These are phyloP conservation scores for Sacculina carcini DNA, from an alignment of 2,888 invertebrate species.

Conservation along the genomic window DNA sequence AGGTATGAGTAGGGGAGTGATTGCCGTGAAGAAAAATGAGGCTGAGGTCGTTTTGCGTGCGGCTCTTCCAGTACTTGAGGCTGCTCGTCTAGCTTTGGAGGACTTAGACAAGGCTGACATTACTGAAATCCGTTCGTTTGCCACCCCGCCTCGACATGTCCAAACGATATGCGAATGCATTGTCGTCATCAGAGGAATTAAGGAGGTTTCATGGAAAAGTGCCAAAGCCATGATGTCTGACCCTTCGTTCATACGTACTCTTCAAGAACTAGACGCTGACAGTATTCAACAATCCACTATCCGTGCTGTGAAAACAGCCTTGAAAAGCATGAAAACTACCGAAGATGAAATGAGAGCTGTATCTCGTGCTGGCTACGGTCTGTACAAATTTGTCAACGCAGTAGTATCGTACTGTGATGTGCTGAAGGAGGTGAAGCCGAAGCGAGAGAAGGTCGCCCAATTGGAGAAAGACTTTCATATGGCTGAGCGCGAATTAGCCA, in stretches of 20 bases:
- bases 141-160: constrained; percentile 68
- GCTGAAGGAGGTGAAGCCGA: constrained; percentile 39
- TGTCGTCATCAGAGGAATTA: constrained; percentile 50
- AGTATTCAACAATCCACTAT: constrained; percentile 20
- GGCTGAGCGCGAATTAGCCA: constrained; percentile 34
- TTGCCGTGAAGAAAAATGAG: constrained; percentile 51
- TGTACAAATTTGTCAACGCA: constrained; percentile 58
- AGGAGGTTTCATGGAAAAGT: constrained; percentile 68
- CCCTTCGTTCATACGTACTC: constrained; percentile 44
- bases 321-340: constrained; percentile 18
- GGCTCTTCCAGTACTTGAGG: constrained; percentile 59
- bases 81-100: constrained; percentile 46
- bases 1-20: constrained; percentile 49
- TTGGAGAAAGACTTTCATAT: constrained; percentile 42
- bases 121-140: constrained; percentile 65
- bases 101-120: constrained; percentile 71
- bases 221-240: constrained; percentile 82
- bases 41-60: constrained; percentile 52
- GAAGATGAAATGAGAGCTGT: constrained; percentile 55
- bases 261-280: constrained; percentile 57
- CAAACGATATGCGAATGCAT: constrained; percentile 72
- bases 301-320: constrained; percentile 18
- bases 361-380: constrained; percentile 59
- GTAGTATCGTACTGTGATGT: constrained; percentile 72
- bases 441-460: constrained; percentile 44